Base-by-base conservation (phyloP, 2,888 invertebrate genomes). In the Amiota mariae region DNA sequence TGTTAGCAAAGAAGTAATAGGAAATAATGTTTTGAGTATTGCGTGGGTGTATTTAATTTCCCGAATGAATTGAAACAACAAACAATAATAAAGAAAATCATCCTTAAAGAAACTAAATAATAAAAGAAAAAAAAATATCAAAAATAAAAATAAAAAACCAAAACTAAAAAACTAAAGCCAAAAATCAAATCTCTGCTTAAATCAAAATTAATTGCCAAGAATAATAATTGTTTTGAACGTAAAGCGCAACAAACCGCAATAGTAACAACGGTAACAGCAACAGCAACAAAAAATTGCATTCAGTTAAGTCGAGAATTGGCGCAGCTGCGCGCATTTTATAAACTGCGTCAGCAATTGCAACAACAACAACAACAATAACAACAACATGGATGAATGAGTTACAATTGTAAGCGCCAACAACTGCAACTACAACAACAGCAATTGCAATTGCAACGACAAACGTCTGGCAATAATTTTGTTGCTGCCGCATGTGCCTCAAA, bases 181-280 rank as follows among this genome's bases (percentile, higher is more conserved):
- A 71, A 76, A 79, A 84, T 85, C 82, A 84, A 83, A 84, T 84
- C 83, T 85, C 80, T 84, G 83, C 84, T 85, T 85, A 84, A 85
- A 86, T 86, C 86, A 84, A 86, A 86, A 86, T 87, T 86, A 86
- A 86, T 86, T 86, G 87, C 86, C 82, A 84, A 36, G 87, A 85
- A 87, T 87, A 86, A 86, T 86, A 87, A 86, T 87, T 86, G 85
- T 86, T 86, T 80, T 79, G 83, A 81, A 82, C 81, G 80, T 79
- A 84, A 80, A 81, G 82, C 85, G 72, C 72, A n/a, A 78, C 78
- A 75, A 70, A 47, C 57, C 57, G 59, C 18, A 36, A 15, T 15
- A 36, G 6, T 61, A 72, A 72, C 70, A 74, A 78, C 75, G 73
- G 8, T 4, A 70, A 75, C 46, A 48, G 49, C 63, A 74, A 75